Evolutionary conservation across 2,797 vertebrate species (phyloP).

Genomic region (Semotilus atromaculatus): DNA sequence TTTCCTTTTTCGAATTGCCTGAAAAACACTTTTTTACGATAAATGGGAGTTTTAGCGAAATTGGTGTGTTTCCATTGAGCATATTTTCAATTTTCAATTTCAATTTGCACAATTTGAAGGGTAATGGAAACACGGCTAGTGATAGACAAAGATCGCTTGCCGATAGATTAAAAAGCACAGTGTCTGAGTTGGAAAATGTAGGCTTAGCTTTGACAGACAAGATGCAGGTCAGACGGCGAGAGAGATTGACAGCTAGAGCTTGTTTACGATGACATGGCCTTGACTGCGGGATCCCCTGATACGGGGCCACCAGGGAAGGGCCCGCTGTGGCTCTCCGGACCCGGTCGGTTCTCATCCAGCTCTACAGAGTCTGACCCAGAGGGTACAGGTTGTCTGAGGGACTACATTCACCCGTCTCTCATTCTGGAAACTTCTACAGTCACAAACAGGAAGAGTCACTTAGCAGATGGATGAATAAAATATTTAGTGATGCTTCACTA

Average conservation of each 20-base stretch:
- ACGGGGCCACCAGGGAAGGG: conserved; percentile 76
- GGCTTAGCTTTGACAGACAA: conserved; percentile 12
- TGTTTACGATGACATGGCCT: conserved; percentile 79
- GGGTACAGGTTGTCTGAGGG: conserved; percentile 80
- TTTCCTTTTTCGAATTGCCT: no score
- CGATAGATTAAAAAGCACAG: conserved; percentile 38
- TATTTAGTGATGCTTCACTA: conserved; percentile 25
- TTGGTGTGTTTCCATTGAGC: no score
- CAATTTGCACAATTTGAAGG: no score
- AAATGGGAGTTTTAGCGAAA: no score
- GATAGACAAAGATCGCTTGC: conserved; percentile 34
- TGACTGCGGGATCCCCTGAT: conserved; percentile 77
- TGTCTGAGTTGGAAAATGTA: background rate
- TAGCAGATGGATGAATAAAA: conserved; percentile 27
- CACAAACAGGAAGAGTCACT: conserved; percentile 8
- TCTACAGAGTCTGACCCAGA: conserved; percentile 76
- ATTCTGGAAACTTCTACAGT: conserved; percentile 54
- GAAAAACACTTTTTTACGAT: no score
- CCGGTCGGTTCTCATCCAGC: conserved; percentile 82
- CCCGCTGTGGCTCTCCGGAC: conserved; percentile 81
- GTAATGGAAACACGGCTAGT: no score
- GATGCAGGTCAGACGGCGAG: background rate
- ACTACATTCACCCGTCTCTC: conserved; percentile 79
- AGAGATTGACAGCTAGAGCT: conserved; percentile 74
- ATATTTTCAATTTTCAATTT: no score